These are phyloP conservation scores for Hydropsyche betteni DNA, from an alignment of 2,888 invertebrate genomes.

Conservation along the genomic window DNA sequence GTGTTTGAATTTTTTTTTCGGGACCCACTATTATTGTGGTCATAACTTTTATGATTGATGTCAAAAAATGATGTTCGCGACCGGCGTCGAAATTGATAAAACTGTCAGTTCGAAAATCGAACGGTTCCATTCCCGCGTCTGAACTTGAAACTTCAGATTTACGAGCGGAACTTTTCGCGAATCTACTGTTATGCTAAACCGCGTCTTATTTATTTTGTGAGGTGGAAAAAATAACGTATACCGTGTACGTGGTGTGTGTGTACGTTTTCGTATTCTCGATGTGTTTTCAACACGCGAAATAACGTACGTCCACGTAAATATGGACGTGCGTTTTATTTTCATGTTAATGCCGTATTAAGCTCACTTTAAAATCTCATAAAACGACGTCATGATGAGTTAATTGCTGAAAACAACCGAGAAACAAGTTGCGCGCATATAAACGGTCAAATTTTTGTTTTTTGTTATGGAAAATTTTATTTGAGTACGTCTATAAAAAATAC, in stretches of 20 bases:
- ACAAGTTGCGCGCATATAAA: conserved; percentile 27
- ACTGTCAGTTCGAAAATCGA: conserved; percentile 23
- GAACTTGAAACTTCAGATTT: conserved; percentile 27
- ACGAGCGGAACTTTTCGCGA: conserved; percentile 18
- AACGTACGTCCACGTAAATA: too few relatives aligned
- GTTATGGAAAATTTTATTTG: conserved; percentile 12
- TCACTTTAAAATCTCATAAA: conserved; percentile 29
- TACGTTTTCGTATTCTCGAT: too few relatives aligned
- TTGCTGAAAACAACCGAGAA: conserved; percentile 24
- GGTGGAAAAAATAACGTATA: not conserved
- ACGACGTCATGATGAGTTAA: conserved; percentile 24
- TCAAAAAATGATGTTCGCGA: conserved; percentile 25
- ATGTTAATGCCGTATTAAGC: conserved; percentile 14
- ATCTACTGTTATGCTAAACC: conserved; percentile 12
- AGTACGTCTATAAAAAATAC: not conserved
- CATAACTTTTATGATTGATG: conserved; percentile 7
- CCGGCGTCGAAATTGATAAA: conserved; percentile 21
- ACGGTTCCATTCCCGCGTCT: conserved; percentile 5
- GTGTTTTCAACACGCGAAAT: too few relatives aligned
- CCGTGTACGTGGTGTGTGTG: too few relatives aligned
- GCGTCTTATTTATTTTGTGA: conserved; percentile 13
- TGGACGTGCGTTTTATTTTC: too few relatives aligned
- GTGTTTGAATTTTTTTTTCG: too few relatives aligned
- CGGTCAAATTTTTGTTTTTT: conserved; percentile 21
- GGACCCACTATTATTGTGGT: conserved; percentile 9